A percentile compares a stretch with the other conserved stretches of the same genome.
These are phyloP conservation scores for Creontiades dilutus DNA, from an alignment of 2,888 invertebrate species.

Conservation along the genomic window DNA sequence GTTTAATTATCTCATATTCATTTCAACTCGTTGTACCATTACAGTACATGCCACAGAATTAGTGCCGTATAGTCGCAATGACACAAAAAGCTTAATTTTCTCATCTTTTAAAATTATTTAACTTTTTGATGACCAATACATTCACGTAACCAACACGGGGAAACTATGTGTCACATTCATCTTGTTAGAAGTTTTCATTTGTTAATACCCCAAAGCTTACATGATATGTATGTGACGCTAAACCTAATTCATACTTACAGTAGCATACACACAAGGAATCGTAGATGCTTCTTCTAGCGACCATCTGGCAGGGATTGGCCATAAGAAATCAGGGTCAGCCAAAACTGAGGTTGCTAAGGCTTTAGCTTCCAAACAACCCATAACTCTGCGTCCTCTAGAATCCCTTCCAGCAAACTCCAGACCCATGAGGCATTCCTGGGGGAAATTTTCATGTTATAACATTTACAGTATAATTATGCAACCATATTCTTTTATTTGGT, in stretches of 20 bases:
- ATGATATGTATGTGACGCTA: no score
- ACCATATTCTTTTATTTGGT: neutral
- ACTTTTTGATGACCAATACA: no score
- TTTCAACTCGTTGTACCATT: no score
- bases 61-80: no score
- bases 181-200: no score
- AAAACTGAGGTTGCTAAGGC: conserved; percentile 95
- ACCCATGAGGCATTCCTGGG: conserved; percentile 94
- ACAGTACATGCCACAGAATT: no score
- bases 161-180: no score
- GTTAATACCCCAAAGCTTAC: no score
- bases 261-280: conserved; percentile 95
- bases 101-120: no score
- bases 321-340: conserved; percentile 90
- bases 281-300: conserved; percentile 95
- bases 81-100: no score
- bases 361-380: conserved; percentile 95
- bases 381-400: conserved; percentile 87
- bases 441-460: neutral
- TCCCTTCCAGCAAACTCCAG: conserved; percentile 95
- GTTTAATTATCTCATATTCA: no score
- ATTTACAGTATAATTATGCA: neutral
- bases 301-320: conserved; percentile 94
- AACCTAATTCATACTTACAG: conserved; percentile 81
- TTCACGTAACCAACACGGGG: no score